Conservation (phyloP, 2,888 invertebrate genomes). For the Deilephila elpenor region DNA sequence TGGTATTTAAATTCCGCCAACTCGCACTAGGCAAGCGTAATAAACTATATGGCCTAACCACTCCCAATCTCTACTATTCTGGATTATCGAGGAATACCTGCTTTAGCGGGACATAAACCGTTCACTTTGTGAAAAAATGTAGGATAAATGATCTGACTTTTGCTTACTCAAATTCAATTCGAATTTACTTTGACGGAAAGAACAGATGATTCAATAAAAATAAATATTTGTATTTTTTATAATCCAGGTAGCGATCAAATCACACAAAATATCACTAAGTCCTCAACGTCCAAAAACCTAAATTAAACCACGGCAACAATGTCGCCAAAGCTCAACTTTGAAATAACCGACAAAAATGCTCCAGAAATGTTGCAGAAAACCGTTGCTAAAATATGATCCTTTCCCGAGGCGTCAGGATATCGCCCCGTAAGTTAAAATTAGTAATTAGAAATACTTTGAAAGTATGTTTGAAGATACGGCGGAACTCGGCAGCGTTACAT, state of each 20-base stretch:
- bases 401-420: neutral
- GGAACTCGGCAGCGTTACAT: constrained; percentile 34
- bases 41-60: no score
- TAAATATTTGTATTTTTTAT: no score
- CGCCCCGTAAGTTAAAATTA: constrained; percentile 6
- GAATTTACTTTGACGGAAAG: neutral
- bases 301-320: neutral
- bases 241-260: neutral
- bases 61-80: no score
- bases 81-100: no score
- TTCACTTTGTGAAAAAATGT: no score
- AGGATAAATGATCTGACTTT: no score
- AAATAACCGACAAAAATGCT: neutral
- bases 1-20: no score
- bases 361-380: neutral
- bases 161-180: no score
- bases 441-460: constrained; percentile 22
- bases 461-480: constrained; percentile 21
- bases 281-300: neutral
- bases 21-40: no score
- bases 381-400: constrained; percentile 20
- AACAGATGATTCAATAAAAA: no score
- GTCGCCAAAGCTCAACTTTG: neutral
- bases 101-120: no score
- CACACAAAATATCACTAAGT: neutral